Evolutionary conservation across 2,888 invertebrate species (phyloP).

Genomic region (Acleris laterana): DNA sequence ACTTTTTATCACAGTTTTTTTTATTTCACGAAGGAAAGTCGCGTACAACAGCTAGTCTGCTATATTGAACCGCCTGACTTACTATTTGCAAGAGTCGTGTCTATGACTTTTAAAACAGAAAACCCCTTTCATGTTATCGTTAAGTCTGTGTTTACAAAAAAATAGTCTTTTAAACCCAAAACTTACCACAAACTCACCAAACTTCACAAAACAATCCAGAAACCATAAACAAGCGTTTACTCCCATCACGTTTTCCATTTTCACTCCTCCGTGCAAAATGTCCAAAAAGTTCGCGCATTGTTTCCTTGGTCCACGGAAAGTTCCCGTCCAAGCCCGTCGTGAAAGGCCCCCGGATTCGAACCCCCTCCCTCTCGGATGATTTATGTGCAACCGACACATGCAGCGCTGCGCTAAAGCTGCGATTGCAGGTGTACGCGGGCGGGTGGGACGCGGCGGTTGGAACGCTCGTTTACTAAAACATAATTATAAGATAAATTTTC

Average conservation of each 20-base stretch:
- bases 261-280: conserved; percentile 32
- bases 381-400: conserved; percentile 78
- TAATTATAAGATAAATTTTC: not conserved
- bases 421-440: conserved; percentile 60
- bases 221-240: conserved; percentile 28
- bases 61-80: no score
- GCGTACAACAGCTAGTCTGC: no score
- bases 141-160: no score
- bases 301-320: conserved; percentile 48
- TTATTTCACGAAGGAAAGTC: no score
- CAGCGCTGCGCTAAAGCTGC: conserved; percentile 78
- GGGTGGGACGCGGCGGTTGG: conserved; percentile 51
- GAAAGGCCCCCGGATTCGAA: conserved; percentile 72
- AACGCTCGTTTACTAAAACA: conserved; percentile 43
- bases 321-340: conserved; percentile 57
- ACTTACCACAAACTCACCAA: conserved; percentile 10
- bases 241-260: conserved; percentile 33
- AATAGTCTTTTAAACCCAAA: not conserved
- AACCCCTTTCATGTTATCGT: no score
- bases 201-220: conserved; percentile 18
- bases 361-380: conserved; percentile 67
- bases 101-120: no score
- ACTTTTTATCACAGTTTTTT: no score
- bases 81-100: no score
- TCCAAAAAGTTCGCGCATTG: conserved; percentile 41